Evolutionary conservation across 2,113 vertebrate species (phyloP).

Genomic region (Pelodiscus sinensis): DNA sequence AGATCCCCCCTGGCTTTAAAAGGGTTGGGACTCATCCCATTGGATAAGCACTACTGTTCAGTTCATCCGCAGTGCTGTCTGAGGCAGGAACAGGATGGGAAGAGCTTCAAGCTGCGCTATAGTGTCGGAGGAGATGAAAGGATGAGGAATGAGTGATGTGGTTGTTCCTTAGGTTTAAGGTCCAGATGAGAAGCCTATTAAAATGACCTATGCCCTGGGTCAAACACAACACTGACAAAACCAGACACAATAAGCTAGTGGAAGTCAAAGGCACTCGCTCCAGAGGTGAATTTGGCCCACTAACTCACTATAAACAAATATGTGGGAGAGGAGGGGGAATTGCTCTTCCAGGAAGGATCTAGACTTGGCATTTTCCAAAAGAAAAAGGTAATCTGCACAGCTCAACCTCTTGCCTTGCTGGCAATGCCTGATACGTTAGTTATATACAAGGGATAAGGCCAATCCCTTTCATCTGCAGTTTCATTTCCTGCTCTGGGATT

Average conservation of each 20-base stretch:
- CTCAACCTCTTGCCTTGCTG: background rate
- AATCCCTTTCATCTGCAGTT: conserved; percentile 38
- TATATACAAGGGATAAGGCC: conserved; percentile 27
- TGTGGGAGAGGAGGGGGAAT: background rate
- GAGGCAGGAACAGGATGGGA: background rate
- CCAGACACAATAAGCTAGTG: background rate
- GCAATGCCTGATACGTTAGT: background rate
- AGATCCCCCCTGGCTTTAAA: background rate
- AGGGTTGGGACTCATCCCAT: background rate
- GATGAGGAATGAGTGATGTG: background rate
- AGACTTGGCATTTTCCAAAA: conserved; percentile 25
- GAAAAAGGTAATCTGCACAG: conserved; percentile 17
- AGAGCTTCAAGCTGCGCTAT: background rate
- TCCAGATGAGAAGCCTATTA: background rate
- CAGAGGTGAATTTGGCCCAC: background rate
- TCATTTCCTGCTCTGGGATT: conserved; percentile 51
- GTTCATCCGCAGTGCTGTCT: background rate
- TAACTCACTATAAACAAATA: background rate
- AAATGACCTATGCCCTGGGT: background rate
- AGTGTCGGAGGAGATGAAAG: background rate
- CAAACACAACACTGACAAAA: background rate
- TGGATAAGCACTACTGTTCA: fast-evolving
- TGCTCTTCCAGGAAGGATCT: background rate
- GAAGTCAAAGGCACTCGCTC: background rate
- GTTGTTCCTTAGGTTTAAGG: background rate